Conservation (phyloP, 2,888 invertebrate genomes). For the Caenorhabditis afra region DNA sequence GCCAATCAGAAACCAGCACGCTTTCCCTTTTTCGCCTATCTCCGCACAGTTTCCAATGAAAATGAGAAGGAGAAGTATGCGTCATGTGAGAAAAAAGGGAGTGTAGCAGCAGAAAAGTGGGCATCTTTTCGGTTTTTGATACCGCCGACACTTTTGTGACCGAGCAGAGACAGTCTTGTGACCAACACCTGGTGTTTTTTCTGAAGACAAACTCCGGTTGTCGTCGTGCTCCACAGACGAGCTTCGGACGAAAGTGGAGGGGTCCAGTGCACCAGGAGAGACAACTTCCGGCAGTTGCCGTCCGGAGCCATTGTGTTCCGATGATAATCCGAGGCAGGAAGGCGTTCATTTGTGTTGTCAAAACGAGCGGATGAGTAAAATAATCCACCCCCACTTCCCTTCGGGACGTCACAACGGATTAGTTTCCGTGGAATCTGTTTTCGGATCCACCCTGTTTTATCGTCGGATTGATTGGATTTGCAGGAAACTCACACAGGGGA, state of each 20-base stretch:
- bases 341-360: no score
- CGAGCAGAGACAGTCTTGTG: conserved; percentile 21
- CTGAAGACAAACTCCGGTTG: no score
- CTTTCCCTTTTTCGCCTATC: neutral
- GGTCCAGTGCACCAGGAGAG: no score
- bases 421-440: conserved; percentile 30
- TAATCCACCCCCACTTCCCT: conserved; percentile 41
- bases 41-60: no score
- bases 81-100: conserved; percentile 28
- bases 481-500: no score
- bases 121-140: conserved; percentile 49
- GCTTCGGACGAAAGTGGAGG: no score
- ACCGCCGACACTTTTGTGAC: conserved; percentile 29
- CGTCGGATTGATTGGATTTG: conserved; percentile 20
- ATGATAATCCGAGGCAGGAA: no score
- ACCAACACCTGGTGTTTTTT: neutral
- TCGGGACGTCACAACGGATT: conserved; percentile 27
- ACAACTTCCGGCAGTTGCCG: no score
- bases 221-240: no score
- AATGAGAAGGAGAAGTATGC: neutral
- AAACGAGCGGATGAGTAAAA: conserved; percentile 30
- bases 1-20: conserved; percentile 2
- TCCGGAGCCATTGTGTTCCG: no score
- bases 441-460: neutral
- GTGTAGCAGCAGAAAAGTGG: conserved; percentile 33